Percentiles rank a stretch among this genome's conserved stretches.
These are phyloP conservation scores for Dryobota labecula DNA, from an alignment of 2,888 invertebrate genomes.

Conservation along the genomic window DNA sequence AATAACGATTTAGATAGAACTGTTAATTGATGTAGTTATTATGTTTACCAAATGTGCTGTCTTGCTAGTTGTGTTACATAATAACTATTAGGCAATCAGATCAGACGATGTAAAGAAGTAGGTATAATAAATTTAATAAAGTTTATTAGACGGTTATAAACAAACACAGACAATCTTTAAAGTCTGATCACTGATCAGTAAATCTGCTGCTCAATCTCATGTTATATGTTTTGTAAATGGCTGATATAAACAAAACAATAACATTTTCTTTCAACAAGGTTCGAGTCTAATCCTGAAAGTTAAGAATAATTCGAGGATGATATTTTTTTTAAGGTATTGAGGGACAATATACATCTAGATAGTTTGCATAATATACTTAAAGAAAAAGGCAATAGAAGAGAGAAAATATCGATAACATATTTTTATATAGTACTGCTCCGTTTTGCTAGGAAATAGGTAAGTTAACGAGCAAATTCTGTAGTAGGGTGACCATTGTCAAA, in stretches of 20 bases:
- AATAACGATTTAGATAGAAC: constrained; percentile 55
- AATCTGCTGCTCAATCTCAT: neutral
- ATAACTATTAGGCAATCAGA: constrained; percentile 25
- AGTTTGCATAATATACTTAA: neutral
- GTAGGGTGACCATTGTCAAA: constrained; percentile 37
- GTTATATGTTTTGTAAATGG: neutral
- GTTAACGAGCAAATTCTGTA: constrained; percentile 44
- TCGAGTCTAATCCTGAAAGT: neutral
- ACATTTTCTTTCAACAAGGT: neutral
- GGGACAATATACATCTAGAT: neutral
- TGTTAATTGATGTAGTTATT: constrained; percentile 42
- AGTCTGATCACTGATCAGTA: neutral
- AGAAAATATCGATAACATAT: constrained; percentile 6
- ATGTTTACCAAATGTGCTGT: constrained; percentile 27
- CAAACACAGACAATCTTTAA: constrained; percentile 7
- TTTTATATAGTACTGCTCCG: neutral
- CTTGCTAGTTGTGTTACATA: constrained; percentile 9
- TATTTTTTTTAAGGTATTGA: neutral
- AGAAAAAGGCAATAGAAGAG: neutral
- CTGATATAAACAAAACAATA: neutral
- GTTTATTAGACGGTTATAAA: neutral
- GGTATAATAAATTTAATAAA: neutral
- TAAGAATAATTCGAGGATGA: neutral
- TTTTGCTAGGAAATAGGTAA: constrained; percentile 10
- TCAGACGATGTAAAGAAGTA: neutral